Base-by-base conservation (phyloP, 1,140 invertebrate species). In the Temnothorax nylanderi region DNA sequence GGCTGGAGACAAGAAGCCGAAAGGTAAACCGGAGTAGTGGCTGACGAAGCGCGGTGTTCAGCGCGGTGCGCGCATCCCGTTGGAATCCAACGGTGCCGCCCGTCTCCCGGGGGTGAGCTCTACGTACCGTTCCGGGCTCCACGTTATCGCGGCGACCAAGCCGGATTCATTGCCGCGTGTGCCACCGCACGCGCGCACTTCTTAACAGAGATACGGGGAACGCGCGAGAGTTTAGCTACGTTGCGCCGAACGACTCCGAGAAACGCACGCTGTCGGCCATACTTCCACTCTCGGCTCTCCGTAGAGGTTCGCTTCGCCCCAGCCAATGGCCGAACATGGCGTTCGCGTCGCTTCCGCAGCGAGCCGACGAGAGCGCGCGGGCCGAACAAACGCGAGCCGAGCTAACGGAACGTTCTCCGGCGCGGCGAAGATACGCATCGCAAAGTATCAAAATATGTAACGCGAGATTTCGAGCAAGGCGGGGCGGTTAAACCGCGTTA, bases 191-290 rank as follows among this genome's bases (percentile, higher is more conserved):
- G 72, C 60, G 18, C 44, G 56, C 37, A 44, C 51, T 32, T 71
- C 58, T n/a, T 60, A 21, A 84, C 64, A 82, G 51, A 37, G 21
- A 69, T 47, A 32, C 16, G n/a, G 10, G 10, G 7, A 60, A 34
- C 37, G 16, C 67, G 11, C 47, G 8, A 75, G 49, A 78, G 10
- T 2, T 72, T 51, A 78, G 11, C 3, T 67, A 67, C 11, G 51
- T 11, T 11, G 7, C 16, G 21, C 85, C 58, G 13, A 60, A 60
- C 44, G 65, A 75, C 56, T 78, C 49, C 54, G 34, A 88, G 21
- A 60, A 71, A 91, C 67, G 90, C 86, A 92, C 87, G 89, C 90
- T 84, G 88, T 88, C 92, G 91, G 90, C 93, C 92, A 93, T 93
- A 87, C 93, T 93, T 71, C 69, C 88, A 4, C 58, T 47, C 32